phyloP scores from a whole-genome alignment of 1,140 invertebrate species.

The Eubasilissa regina region DNA sequence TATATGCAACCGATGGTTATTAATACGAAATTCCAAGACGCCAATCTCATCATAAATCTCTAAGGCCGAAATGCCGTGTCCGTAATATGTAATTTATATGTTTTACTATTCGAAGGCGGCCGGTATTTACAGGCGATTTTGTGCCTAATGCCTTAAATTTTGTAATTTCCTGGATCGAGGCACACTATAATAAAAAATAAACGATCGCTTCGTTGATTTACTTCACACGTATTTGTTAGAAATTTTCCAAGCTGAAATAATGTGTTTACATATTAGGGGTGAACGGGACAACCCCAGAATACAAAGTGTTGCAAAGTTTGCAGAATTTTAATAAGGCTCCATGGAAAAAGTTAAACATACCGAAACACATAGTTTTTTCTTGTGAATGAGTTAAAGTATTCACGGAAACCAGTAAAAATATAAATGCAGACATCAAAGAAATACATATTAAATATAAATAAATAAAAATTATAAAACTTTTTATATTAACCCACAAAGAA shows the following conservation, averaged over 20 bases:
- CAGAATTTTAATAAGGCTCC: neutral
- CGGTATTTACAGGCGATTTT: conserved; percentile 38
- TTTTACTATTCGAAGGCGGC: conserved; percentile 31
- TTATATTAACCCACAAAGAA: no score
- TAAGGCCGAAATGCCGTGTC: conserved; percentile 36
- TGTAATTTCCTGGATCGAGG: conserved; percentile 37
- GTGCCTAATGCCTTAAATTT: conserved; percentile 38
- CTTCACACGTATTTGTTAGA: conserved; percentile 31
- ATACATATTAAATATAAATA: no score
- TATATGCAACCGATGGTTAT: neutral
- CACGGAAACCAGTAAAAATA: no score
- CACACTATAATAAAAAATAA: conserved; percentile 35
- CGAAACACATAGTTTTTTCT: no score
- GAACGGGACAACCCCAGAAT: neutral
- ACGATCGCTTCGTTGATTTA: conserved; percentile 29
- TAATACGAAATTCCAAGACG: conserved; percentile 10
- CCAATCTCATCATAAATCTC: conserved; percentile 29
- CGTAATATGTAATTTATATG: conserved; percentile 38
- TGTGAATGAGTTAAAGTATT: no score
- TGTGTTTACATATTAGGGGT: neutral
- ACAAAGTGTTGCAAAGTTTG: neutral
- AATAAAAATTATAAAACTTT: no score
- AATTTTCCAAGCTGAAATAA: conserved; percentile 2
- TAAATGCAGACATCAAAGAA: no score
- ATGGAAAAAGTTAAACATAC: neutral